Conservation (phyloP, 2,797 vertebrate genomes). For the Hippopotamyrus pictus region DNA sequence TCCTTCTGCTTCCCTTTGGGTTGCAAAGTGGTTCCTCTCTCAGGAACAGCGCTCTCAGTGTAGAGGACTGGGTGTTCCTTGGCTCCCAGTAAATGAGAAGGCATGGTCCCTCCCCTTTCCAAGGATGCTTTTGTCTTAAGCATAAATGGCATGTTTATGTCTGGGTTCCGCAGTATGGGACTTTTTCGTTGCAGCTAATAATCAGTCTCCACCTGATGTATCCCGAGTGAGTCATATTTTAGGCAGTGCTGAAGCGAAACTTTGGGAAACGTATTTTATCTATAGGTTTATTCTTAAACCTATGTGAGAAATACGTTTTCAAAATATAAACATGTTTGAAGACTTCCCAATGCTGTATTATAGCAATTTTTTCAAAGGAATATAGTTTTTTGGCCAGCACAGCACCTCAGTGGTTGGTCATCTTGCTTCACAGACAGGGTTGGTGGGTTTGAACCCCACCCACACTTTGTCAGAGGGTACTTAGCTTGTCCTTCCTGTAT, state of each 20-base stretch:
- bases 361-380: background rate
- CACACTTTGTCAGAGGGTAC: background rate
- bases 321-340: background rate
- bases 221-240: background rate
- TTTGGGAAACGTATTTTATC: background rate
- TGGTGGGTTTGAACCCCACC: background rate
- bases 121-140: background rate
- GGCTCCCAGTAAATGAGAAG: background rate
- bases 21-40: background rate
- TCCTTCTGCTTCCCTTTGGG: background rate
- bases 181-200: background rate
- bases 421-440: background rate
- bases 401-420: background rate
- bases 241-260: background rate
- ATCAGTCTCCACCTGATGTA: background rate
- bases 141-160: background rate
- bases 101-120: background rate
- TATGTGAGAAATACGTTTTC: background rate
- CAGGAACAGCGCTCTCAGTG: background rate
- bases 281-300: background rate
- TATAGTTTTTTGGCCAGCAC: background rate
- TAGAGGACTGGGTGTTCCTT: slow-evolving; percentile 6
- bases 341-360: background rate
- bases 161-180: background rate
- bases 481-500: background rate